These are phyloP conservation scores for Papilio gigon DNA, from an alignment of 2,888 invertebrate species.

Conservation along the genomic window DNA sequence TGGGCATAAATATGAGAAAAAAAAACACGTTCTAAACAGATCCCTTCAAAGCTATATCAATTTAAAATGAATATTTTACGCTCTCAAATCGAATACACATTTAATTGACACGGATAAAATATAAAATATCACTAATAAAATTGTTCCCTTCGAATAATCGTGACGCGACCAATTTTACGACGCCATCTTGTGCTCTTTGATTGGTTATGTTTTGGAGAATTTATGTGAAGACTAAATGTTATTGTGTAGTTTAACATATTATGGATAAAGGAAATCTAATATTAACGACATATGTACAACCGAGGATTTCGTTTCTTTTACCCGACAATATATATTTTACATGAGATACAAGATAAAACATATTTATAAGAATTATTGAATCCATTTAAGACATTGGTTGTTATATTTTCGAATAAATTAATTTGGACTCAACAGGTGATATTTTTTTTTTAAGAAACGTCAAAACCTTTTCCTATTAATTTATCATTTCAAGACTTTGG, in stretches of 20 bases:
- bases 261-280: conserved; percentile 13
- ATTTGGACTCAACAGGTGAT: neutral
- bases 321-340: neutral
- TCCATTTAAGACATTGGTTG: too few species aligned
- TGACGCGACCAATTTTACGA: conserved; percentile 39
- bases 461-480: neutral
- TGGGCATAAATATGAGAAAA: conserved; percentile 2
- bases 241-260: conserved; percentile 22
- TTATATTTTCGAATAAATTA: too few species aligned
- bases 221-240: conserved; percentile 21
- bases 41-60: neutral
- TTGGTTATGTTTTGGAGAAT: conserved; percentile 35
- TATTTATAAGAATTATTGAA: too few species aligned
- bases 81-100: conserved; percentile 26
- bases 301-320: neutral
- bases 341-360: too few species aligned
- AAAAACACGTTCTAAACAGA: too few species aligned
- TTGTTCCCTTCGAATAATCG: conserved; percentile 33
- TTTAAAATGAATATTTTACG: neutral
- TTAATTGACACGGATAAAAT: conserved; percentile 40
- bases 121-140: conserved; percentile 39
- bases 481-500: conserved; percentile 5
- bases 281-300: conserved; percentile 14
- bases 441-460: neutral
- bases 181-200: conserved; percentile 37